phyloP scores from a whole-genome alignment of 2,113 vertebrate species.

The Oryzias celebensis region DNA sequence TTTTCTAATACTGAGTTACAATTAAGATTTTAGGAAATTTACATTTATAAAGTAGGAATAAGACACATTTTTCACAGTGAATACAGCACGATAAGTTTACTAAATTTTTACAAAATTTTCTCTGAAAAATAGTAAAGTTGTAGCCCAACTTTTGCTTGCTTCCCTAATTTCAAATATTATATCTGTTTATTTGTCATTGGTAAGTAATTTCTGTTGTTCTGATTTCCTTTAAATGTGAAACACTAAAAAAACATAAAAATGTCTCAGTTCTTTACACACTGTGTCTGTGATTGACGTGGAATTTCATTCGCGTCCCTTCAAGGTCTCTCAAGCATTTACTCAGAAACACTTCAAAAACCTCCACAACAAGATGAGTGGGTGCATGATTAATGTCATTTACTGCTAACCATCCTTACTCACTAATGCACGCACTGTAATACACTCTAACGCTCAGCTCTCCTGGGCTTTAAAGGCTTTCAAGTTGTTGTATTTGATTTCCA shows the following conservation, averaged over 20 bases:
- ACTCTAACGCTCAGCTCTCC: conserved; percentile 44
- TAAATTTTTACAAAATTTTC: too few species aligned
- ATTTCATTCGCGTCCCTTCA: conserved; percentile 20
- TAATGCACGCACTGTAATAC: conserved; percentile 53
- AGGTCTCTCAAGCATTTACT: conserved; percentile 46
- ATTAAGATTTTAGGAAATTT: too few species aligned
- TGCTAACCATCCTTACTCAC: conserved; percentile 50
- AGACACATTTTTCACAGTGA: too few species aligned
- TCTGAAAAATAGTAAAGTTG: too few species aligned
- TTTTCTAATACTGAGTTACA: too few species aligned
- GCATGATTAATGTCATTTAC: conserved; percentile 64
- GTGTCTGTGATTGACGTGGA: conserved; percentile 17
- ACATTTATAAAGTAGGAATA: too few species aligned
- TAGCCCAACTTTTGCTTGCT: too few species aligned
- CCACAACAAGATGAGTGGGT: conserved; percentile 49
- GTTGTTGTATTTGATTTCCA: conserved; percentile 58
- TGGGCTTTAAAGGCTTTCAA: conserved; percentile 54
- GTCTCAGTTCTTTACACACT: neutral
- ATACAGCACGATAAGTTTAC: too few species aligned
- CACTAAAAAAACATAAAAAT: neutral
- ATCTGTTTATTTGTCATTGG: too few species aligned
- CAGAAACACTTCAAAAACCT: conserved; percentile 54
- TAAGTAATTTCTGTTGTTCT: too few species aligned
- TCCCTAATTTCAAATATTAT: too few species aligned
- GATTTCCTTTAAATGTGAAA: neutral